Evolutionary conservation across 2,113 vertebrate genomes (phyloP), one percentile per base, ranked within the genome.

Genomic region (Serilophus lunatus): DNA sequence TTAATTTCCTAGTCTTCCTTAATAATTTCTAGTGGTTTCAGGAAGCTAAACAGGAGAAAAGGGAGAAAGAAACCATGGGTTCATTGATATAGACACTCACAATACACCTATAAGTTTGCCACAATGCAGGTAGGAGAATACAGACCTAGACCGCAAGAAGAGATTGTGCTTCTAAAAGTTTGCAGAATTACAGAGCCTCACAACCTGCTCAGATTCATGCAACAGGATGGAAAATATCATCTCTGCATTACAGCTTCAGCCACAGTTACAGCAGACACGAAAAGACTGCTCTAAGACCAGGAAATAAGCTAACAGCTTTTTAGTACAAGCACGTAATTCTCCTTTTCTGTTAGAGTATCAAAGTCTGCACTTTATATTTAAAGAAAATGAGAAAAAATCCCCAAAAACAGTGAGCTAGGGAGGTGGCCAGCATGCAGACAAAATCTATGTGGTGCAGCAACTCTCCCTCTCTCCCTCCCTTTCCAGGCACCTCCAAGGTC

Each of bases 371-470:
- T 60, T 81, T 23, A 45, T 19, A 33, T 75, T 49, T 64, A 83
- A 85, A 76, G 63, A 45, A 31, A 82, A 82, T 53, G 20, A 13
- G 50, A 53, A 23, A 29, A 68, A 25, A 35, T 6, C 14, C 1
- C 1, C 29, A 29, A 22, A 53, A 56, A 9, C 20, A 44, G 51
- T 3, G 25, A 49, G 36, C 22, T 6, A n/a, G 19, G n/a, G 51
- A n/a, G 26, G 45, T 8, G 49, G 38, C 24, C 61, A n/a, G 59
- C 49, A 60, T 0, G 15, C 56, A 86, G 70, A 63, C 33, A 36
- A 74, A 82, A 50, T 23, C 22, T 20, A 1, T 3, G 8, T 0
- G 2, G 8, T 11, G 9, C 7, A 7, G 42, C 31, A 38, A 3
- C n/a, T 60, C 33, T 54, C 59, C 8, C 47, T 51, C 24, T 36